Evolutionary conservation across 1,140 invertebrate genomes (phyloP), one percentile per base, ranked within the genome.

Genomic region (Aphelenchoides avenae): DNA sequence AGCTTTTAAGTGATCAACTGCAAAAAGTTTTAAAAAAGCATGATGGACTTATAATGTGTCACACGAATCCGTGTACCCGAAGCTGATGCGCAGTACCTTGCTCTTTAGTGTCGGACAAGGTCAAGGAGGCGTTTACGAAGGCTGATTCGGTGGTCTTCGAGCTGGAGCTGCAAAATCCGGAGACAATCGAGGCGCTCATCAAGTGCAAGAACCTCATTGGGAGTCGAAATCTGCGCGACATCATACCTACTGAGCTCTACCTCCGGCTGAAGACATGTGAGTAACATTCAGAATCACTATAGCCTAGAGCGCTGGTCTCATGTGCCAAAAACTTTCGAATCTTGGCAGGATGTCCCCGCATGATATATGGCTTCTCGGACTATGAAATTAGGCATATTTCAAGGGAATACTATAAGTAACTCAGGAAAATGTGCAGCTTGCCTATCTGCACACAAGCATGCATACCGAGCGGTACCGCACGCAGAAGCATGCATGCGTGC

Each of bases 101-200:
- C 13, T 54, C 34, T 50, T 1, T 13, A 60, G 57, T 60, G 15
- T 59, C 57, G 18, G 11, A 6, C 15, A 39, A 49, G 15, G 59
- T 61, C 13, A 40, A 63, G 41, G 31, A 31, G 20, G 57, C 57
- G 5, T 60, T 60, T 48, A 18, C 22, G 1, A 22, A 30, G 9
- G 61, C 57, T 5, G 40, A 60, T 15, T 43, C 59, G 13, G 37
- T 60, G 20, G 60, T 60, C 24, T 60, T 60, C n/a, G 57, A 60
- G 29, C 34, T 60, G 30, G 42, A 64, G 24, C 24, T 60, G 40
- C 57, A 60, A 46, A 60, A 61, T 7, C 24, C 57, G 3, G 57
- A 60, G 22, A 60, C 39, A 5, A 36, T 40, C 51, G 4, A 40
- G 20, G 22, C n/a, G 11, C 26, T 53, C 34, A 47, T 47, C 27